A percentile compares a stretch with the other conserved stretches of the same genome.
Evolutionary conservation across 1,140 invertebrate genomes (phyloP).

Genomic region (Dendrolimus punctatus): DNA sequence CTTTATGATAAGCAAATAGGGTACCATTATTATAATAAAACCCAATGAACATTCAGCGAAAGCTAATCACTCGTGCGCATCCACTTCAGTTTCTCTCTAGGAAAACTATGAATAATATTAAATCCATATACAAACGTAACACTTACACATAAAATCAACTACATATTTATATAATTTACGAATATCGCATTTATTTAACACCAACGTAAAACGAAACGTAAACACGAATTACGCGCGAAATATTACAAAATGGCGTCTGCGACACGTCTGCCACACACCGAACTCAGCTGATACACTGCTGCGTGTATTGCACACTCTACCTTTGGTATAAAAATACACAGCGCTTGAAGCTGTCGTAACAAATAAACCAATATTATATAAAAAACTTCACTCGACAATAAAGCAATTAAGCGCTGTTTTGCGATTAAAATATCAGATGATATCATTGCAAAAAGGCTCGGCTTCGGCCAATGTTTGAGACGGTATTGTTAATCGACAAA

Average conservation of each 20-base stretch:
- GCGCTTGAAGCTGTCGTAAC: slow-evolving; percentile 8
- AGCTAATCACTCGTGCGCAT: slow-evolving; percentile 52
- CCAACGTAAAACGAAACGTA: background rate
- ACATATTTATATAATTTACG: too few species aligned
- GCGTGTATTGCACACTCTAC: slow-evolving; percentile 3
- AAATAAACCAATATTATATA: too few species aligned
- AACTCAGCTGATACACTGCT: slow-evolving; percentile 5
- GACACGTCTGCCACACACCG: slow-evolving; percentile 4
- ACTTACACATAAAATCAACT: too few species aligned
- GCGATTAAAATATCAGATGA: too few species aligned
- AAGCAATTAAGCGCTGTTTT: too few species aligned
- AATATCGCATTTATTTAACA: too few species aligned
- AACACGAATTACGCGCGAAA: slow-evolving; percentile 6
- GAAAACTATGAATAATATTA: slow-evolving; percentile 12
- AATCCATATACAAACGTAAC: background rate
- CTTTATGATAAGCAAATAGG: too few species aligned
- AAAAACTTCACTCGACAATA: too few species aligned
- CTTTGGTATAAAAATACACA: slow-evolving; percentile 15
- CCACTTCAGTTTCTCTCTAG: slow-evolving; percentile 23
- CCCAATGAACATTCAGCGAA: slow-evolving; percentile 20
- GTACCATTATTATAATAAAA: too few species aligned
- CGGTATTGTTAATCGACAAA: slow-evolving; percentile 6
- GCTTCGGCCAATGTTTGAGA: slow-evolving; percentile 1
- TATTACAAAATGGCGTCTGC: slow-evolving; percentile 3
- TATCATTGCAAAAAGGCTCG: too few species aligned